Base-by-base conservation (phyloP, 2,113 vertebrate species). In the Sinocyclocheilus anophthalmus region DNA sequence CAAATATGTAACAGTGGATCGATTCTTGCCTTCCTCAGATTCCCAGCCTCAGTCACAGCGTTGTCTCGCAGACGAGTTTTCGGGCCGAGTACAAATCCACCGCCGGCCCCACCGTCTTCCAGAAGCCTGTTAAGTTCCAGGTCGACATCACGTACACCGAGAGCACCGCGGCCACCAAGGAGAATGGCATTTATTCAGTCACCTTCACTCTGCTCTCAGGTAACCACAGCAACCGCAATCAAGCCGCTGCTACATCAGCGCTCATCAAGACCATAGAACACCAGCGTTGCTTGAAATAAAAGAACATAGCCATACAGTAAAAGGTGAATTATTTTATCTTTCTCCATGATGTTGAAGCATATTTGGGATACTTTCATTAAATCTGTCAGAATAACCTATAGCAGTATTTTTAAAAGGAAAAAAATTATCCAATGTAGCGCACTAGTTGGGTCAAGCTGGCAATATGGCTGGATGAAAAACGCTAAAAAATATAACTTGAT, bases 141-240 rank as follows among this genome's bases (percentile, higher is more conserved):
- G 98, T 99, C 94, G 98, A 99, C 89, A 98, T 99, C 95, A 99
- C 97, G 59, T 99, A 99, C 95, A 97, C 97, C 0, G 98, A 99
- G 95, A 97, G 97, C 9, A 97, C 96, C 37, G 96, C 96, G 20
- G 96, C 97, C 0, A 97, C 97, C 83, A 99, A 99, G 92, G 98
- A 99, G 92, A 97, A 97, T 0, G 97, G 97, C 92, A 97, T 99
- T 94, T 99, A 99, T 94, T 99, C 98, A 0, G 98, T 99, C 94
- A 99, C 97, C 78, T 99, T 99, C 94, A 99, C 98, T 37, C 96
- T 99, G 88, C 94, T 99, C 93, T 99, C 98, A 95, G 98, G 98
- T 99, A 94, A 93, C 92, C 70, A 22, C 16, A 10, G 84, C 39
- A 76, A 88, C 87, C 10, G 12, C 30, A 55, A 45, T 12, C 69